These are phyloP conservation scores for Esox niger DNA, from an alignment of 2,113 vertebrate species.

Conservation along the genomic window DNA sequence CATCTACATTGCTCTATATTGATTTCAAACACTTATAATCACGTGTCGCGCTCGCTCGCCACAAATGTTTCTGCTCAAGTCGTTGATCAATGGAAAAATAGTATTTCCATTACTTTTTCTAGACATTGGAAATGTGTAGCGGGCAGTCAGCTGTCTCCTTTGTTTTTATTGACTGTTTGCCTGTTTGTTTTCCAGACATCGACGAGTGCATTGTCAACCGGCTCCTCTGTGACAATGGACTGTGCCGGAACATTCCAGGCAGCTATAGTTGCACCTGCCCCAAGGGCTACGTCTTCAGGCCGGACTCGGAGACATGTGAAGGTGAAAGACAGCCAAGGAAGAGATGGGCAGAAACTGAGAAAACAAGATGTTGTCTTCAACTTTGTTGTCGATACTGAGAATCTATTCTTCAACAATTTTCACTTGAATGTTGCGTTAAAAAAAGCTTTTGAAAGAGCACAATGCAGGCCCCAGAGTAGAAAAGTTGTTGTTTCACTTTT, in stretches of 20 bases:
- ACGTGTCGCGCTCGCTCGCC: neutral
- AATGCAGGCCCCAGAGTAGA: no score
- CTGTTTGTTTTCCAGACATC: constrained; percentile 59
- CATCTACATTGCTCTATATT: neutral
- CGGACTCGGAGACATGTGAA: constrained; percentile 73
- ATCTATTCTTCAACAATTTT: no score
- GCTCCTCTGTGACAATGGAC: constrained; percentile 75
- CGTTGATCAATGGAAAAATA: no score
- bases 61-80: neutral
- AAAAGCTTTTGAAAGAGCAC: no score
- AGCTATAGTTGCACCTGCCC: constrained; percentile 78
- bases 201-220: constrained; percentile 74
- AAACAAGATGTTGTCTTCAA: neutral
- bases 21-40: constrained; percentile 5
- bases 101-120: no score
- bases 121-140: neutral
- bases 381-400: no score
- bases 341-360: neutral
- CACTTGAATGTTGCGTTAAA: no score
- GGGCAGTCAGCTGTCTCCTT: neutral
- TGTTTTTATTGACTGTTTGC: neutral
- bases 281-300: constrained; percentile 72
- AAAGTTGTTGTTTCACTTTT: no score
- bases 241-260: constrained; percentile 73
- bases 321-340: constrained; percentile 54